Base-by-base conservation (phyloP, 1,140 invertebrate genomes). In the Apis cerana region DNA sequence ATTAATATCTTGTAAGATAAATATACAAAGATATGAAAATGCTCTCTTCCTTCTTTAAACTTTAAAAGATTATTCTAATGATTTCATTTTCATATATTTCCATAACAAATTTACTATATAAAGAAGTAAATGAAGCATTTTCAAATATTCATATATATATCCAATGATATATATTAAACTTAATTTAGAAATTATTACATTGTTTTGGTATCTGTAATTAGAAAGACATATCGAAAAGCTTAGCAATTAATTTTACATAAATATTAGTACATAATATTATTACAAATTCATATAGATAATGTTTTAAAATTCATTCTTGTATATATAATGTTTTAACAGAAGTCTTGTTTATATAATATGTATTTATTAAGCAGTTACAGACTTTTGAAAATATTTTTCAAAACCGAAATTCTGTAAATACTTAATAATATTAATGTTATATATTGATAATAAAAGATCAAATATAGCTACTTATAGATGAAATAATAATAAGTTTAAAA, bases 1-100 rank as follows among this genome's bases (percentile, higher is more conserved):
- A 58, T 80, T 70, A 65, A 80, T 68, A 72, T n/a, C 71, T 43
- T 86, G 67, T 79, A 86, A 84, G 52, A 87, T 75, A 82, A n/a
- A 56, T 69, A 70, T 72, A 84, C 23, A n/a, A n/a, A 58, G n/a
- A 23, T 59, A 68, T 19, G 12, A 82, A 59, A 50, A 52, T 76
- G 43, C 43, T 74, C 52, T 50, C 10, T 75, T 56, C 52, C 27
- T 68, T 72, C 43, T 77, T 61, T 62, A 43, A 54, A 27, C 21
- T 17, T 54, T 27, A 23, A 71, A 71, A 80, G 58, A 69, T 10
- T 27, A 13, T 2, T 0, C 8, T 50, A 52, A 75, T 50, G 27
- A 52, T 72, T 43, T 79, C 50, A 67, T 52, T 76, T 76, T 62
- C 70, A 69, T 80, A 68, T 76, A 43, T 54, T 67, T 82, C 54